Conservation (phyloP, 2,888 invertebrate genomes). For the Athetis lepigone region DNA sequence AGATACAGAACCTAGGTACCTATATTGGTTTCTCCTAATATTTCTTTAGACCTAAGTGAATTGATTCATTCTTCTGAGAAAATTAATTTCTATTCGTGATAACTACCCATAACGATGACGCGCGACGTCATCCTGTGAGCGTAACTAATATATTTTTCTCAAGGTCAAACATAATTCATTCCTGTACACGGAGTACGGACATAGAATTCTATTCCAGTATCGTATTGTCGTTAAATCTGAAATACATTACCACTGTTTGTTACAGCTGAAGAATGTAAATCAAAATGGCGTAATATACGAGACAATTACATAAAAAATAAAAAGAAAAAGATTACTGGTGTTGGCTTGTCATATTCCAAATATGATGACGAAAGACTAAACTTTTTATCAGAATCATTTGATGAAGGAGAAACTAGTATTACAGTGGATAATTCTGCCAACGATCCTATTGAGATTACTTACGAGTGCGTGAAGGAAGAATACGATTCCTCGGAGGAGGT, state of each 20-base stretch:
- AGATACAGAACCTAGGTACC: no score
- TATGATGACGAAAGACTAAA: conserved; percentile 46
- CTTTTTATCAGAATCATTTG: conserved; percentile 39
- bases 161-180: neutral
- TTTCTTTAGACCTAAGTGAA: neutral
- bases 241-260: conserved; percentile 26
- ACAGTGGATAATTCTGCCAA: conserved; percentile 2
- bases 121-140: neutral
- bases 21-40: neutral
- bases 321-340: conserved; percentile 46
- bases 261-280: conserved; percentile 54
- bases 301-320: conserved; percentile 48
- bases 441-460: conserved; percentile 26
- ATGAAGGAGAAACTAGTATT: conserved; percentile 17
- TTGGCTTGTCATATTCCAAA: conserved; percentile 27
- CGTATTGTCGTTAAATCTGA: neutral
- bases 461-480: conserved; percentile 34
- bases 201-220: neutral
- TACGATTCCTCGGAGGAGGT: conserved; percentile 42
- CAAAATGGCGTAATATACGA: conserved; percentile 54
- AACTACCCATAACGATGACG: neutral
- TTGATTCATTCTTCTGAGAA: neutral
- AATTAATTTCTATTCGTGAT: neutral
- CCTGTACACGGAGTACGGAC: no score
- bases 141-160: neutral